Evolutionary conservation across 2,797 vertebrate species (phyloP), one percentile per base, ranked within the genome.

Genomic region (Morelia viridis): DNA sequence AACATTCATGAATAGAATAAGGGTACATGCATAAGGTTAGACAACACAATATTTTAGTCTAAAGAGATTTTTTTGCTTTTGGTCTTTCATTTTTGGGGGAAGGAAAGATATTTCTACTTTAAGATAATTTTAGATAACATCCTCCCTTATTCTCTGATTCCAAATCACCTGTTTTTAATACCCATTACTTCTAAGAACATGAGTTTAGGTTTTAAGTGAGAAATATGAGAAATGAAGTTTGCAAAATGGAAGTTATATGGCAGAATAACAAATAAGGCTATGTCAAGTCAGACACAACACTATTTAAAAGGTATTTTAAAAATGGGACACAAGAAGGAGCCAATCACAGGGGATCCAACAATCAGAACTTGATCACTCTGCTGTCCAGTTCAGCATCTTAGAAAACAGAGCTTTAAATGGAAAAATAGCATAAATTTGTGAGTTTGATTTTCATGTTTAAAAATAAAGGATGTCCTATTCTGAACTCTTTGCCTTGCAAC

Each of bases 281-380:
- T n/a, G 58, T 50, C 60, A 64, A 53, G 41, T 64, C 46, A 90
- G 46, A 90, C 26, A 84, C 56, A 76, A 41, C 22, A 90, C 24
- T 85, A 85, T n/a, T n/a, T 19, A 86, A 87, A 26, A 88, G 2
- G 15, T 22, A 88, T 61, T 56, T 91, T 91, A 71, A 87, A 85
- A 76, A 13, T 4, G 46, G 57, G 57, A 88, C 41, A 91, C 22
- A 62, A 91, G 76, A 87, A 87, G 58, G 31, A n/a, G 5, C 2
- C 31, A 3, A 58, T 41, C 13, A 28, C 26, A 56, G 41, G 35
- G 28, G 86, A 64, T 56, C 71, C 9, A 56, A 60, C 46, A 35
- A 64, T 58, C 24, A 91, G 53, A 84, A 41, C 19, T 61, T n/a
- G 24, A 26, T 68, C 35, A 58, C 2, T 26, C 84, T 58, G 10